Evolutionary conservation across 2,888 invertebrate species (phyloP), one percentile per base, ranked within the genome.

Genomic region (Rhyacophila evoluta): DNA sequence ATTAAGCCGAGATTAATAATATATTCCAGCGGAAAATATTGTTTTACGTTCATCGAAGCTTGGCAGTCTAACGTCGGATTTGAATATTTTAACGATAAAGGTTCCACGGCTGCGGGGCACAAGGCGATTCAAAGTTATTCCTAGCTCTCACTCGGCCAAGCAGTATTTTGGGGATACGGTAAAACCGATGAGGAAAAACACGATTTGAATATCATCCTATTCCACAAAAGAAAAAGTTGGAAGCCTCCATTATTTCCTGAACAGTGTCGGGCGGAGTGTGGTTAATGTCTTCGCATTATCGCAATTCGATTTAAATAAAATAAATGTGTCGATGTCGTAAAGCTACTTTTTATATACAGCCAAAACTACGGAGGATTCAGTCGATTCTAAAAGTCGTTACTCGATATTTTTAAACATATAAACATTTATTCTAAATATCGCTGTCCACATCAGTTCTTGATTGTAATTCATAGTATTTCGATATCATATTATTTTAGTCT

Each of bases 41-140:
- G 55, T 55, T 8, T 19, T 25, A 19, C 55, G 10, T 25, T 55
- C 1, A 55, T 55, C 55, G 55, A 55, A 10, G 55, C 55, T 19
- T 55, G 25, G 8, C 55, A 55, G 55, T 19, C 55, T 25, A 8
- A 55, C 2, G 55, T 55, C 5, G 8, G 25, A 55, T 55, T 55
- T 25, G 25, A 55, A 55, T 55, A 55, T 55, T 55, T 55, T 55
- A 55, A 19, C 55, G 55, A 55, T 55, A 55, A 55, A 55, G 55
- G 6, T 19, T 55, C 55, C 55, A 4, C 25, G 55, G 55, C 55
- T 55, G 55, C 19, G 55, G 10, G 55, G 25, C 10, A 25, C 25
- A 19, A 19, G 25, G 8, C 55, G 25, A 55, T 19, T 10, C 19
- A 25, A 55, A 55, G 19, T 55, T 55, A 55, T 55, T 55, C 55